phyloP scores from a whole-genome alignment of 1,140 invertebrate species.

The Dendroctonus valens region DNA sequence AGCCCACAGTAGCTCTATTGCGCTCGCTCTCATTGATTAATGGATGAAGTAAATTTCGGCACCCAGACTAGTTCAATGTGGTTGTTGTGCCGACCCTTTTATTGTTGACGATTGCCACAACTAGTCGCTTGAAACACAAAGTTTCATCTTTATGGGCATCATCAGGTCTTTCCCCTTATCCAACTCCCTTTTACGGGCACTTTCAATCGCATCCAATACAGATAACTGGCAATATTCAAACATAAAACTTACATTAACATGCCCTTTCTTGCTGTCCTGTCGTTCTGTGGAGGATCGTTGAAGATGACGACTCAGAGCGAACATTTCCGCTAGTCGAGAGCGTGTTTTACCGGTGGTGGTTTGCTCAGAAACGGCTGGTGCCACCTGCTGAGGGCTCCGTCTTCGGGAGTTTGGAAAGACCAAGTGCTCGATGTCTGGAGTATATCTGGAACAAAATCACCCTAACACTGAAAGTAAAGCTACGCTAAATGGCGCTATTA shows the following conservation, averaged over 20 bases:
- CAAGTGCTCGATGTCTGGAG: constrained; percentile 59
- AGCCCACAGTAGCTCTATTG: no score
- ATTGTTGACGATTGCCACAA: no score
- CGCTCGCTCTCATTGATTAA: no score
- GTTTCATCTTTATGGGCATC: no score
- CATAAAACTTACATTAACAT: constrained; percentile 43
- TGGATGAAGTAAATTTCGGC: constrained; percentile 1
- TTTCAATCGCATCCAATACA: no score
- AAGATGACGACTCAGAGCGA: constrained; percentile 51
- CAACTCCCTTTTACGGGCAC: no score
- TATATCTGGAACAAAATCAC: constrained; percentile 48
- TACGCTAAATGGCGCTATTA: no score
- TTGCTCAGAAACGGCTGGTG: constrained; percentile 35
- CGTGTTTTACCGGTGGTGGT: constrained; percentile 41
- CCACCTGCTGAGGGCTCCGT: constrained; percentile 50
- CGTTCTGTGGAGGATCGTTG: constrained; percentile 47
- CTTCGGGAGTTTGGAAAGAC: constrained; percentile 57
- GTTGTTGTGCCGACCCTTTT: no score
- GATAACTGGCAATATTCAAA: background rate
- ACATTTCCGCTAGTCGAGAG: constrained; percentile 57
- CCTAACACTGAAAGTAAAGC: background rate
- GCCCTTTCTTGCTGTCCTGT: constrained; percentile 37
- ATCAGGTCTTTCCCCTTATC: no score
- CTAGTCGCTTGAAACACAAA: no score
- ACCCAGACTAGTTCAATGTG: no score